Conservation (phyloP, 2,888 invertebrate species). For the Drosophila setosimentum region DNA sequence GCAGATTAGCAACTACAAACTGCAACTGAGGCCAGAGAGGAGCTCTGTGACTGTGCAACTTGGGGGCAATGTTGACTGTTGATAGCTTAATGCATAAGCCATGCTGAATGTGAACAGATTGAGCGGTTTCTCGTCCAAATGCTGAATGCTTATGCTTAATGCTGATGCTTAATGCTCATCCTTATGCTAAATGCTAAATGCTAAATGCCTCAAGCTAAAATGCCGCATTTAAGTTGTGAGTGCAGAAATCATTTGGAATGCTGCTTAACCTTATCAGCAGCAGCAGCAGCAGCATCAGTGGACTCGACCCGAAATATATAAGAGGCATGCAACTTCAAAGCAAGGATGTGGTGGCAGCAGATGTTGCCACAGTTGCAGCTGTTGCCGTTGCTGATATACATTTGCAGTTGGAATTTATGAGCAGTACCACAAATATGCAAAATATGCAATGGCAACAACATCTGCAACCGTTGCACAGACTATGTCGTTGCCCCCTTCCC, state of each 20-base stretch:
- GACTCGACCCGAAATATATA: slow-evolving; percentile 10
- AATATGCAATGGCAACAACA: slow-evolving; percentile 51
- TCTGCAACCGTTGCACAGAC: slow-evolving; percentile 15
- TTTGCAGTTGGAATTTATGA: slow-evolving; percentile 65
- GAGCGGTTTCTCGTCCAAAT: neutral
- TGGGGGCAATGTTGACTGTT: neutral
- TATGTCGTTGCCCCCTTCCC: slow-evolving; percentile 21
- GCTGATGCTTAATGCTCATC: too few relatives aligned
- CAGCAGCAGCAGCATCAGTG: neutral
- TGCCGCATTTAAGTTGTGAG: slow-evolving; percentile 33
- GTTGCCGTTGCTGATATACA: slow-evolving; percentile 38
- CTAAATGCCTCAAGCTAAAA: slow-evolving; percentile 10
- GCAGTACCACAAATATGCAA: slow-evolving; percentile 63
- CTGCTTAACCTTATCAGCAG: slow-evolving; percentile 48
- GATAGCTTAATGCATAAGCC: slow-evolving; percentile 25
- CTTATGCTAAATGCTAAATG: neutral
- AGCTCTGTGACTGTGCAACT: neutral
- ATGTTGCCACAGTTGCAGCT: slow-evolving; percentile 7
- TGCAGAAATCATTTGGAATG: slow-evolving; percentile 50
- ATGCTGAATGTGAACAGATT: slow-evolving; percentile 1
- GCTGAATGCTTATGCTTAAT: neutral
- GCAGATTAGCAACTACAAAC: neutral
- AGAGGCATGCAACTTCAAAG: neutral
- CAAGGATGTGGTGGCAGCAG: neutral
- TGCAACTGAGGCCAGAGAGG: neutral